Conservation (phyloP, 2,888 invertebrate genomes). For the Drosophila nr. fundita region DNA sequence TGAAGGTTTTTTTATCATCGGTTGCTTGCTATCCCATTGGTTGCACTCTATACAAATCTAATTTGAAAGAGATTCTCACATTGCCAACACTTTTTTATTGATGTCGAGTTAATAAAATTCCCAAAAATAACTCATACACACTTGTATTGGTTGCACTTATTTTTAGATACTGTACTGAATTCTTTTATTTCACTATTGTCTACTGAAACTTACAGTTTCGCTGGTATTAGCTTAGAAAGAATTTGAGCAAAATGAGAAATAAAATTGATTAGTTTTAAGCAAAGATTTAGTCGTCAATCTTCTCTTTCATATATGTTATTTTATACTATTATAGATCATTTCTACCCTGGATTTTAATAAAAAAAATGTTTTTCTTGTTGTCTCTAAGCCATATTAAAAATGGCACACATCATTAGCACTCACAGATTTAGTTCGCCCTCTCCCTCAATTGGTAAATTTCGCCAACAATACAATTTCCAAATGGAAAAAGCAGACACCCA, state of each 20-base stretch:
- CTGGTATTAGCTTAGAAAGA: background rate
- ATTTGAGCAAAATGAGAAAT: background rate
- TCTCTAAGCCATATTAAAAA: conserved; percentile 12
- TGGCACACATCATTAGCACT: conserved; percentile 20
- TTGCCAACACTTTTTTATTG: background rate
- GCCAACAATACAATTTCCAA: conserved; percentile 4
- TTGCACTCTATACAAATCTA: conserved; percentile 13
- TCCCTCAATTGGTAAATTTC: conserved; percentile 17
- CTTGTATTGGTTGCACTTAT: background rate
- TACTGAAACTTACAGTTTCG: background rate
- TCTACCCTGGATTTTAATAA: background rate
- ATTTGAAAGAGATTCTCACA: background rate
- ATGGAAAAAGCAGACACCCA: conserved; percentile 22
- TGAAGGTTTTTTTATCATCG: conserved; percentile 11
- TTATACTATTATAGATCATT: background rate
- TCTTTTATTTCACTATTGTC: background rate
- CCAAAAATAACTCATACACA: background rate
- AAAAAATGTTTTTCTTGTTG: background rate
- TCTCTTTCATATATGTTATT: background rate
- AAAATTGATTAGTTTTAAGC: background rate
- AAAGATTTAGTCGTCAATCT: background rate
- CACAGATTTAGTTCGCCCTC: background rate
- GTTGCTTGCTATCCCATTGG: conserved; percentile 19
- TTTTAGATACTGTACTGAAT: background rate
- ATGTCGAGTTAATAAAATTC: background rate